These are phyloP conservation scores for Halichoeres trimaculatus DNA, from an alignment of 2,113 vertebrate species.

Conservation along the genomic window DNA sequence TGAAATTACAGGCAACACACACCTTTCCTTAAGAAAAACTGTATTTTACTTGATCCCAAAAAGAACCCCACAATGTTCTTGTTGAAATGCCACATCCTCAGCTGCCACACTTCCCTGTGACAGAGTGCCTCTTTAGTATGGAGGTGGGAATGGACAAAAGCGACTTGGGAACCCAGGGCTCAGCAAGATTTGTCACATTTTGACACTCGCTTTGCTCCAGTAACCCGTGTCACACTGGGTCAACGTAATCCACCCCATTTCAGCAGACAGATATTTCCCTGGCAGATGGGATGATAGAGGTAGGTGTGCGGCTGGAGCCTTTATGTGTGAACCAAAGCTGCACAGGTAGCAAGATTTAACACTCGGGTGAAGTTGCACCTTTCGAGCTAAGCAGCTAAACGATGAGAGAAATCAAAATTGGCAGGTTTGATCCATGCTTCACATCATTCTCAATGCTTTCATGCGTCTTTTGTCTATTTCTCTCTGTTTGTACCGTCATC, in stretches of 20 bases:
- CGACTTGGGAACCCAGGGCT: conserved; percentile 58
- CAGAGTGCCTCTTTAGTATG: conserved; percentile 59
- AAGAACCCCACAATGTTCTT: conserved; percentile 35
- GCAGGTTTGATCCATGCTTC: conserved; percentile 7
- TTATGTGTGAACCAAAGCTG: conserved; percentile 14
- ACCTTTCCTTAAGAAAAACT: too few relatives aligned
- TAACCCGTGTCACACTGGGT: conserved; percentile 66
- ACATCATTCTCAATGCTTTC: background rate
- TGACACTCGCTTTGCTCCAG: conserved; percentile 72
- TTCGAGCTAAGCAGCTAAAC: background rate
- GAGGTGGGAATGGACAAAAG: conserved; percentile 59
- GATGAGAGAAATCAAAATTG: background rate
- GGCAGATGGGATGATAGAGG: conserved; percentile 41
- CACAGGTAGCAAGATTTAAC: conserved; percentile 6
- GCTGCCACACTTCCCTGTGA: conserved; percentile 36
- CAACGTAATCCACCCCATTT: conserved; percentile 59
- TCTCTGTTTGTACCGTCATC: background rate
- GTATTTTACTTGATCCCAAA: background rate
- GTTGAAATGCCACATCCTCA: conserved; percentile 48
- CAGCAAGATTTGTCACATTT: conserved; percentile 72
- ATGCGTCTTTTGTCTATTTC: background rate
- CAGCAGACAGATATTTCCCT: conserved; percentile 36
- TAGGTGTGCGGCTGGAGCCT: conserved; percentile 17
- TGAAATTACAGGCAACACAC: background rate
- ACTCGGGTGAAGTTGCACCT: background rate